Base-by-base conservation (phyloP, 1,140 invertebrate genomes). In the Drosophila orena region DNA sequence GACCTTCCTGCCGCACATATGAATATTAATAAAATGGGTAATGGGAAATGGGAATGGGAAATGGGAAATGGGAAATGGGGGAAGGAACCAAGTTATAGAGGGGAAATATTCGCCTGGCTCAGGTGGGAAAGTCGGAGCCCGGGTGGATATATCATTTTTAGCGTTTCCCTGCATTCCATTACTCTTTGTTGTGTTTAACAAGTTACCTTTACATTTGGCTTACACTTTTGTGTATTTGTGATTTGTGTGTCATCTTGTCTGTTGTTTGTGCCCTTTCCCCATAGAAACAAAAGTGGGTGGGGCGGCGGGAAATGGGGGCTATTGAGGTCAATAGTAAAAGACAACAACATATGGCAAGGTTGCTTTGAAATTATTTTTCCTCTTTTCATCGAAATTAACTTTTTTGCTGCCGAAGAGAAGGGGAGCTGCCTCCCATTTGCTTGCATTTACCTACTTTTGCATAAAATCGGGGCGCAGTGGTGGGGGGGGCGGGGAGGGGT, bases 321-420 rank as follows among this genome's bases (percentile, higher is more conserved):
- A 86, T 86, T 86, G 68, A 78, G 81, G 81, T 86, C 81, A 86
- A 86, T 86, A 86, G 59, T 86, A 78, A 86, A 86, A 86, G 78
- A 86, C 78, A 86, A 86, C 77, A 86, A 81, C 77, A 86, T 86
- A 86, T 86, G 81, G 83, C 81, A 86, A 86, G 81, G 81, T 86
- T 86, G 78, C 65, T 86, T 79, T 80, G 68, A 86, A 86, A 85
- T 78, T 62, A 85, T 86, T 80, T 80, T 59, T 47, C 53, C 12
- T 59, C 54, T 34, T 42, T 58, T n/a, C 30, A 15, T 62, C 17
- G 62, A 84, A 84, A 86, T 84, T 86, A 84, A 81, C 81, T 85
- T 85, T 83, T 78, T 69, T 70, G 40, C 58, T 64, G 40, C 53
- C 24, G 47, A 47, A 46, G 40, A 61, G 69, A 24, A 60, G 61